Percentiles rank a stretch among this genome's conserved stretches.
Evolutionary conservation across 1,140 invertebrate genomes (phyloP).

Genomic region (Rhyzopertha dominica): DNA sequence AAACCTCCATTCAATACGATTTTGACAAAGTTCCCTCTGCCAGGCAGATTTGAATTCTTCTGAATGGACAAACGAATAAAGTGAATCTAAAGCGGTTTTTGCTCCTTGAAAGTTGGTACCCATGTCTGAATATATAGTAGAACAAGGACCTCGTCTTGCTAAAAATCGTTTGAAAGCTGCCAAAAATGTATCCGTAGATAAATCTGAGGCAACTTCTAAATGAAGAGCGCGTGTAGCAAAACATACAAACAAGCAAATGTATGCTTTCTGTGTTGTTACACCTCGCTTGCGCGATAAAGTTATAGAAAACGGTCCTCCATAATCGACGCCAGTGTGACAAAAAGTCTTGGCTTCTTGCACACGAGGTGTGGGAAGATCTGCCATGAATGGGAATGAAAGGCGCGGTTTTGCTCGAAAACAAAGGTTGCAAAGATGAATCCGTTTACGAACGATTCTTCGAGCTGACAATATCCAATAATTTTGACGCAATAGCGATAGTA

Average conservation of each 20-base stretch:
- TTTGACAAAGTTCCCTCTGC: too few species aligned
- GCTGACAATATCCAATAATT: constrained; percentile 1
- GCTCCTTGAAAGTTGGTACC: too few species aligned
- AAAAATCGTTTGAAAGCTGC: constrained; percentile 1
- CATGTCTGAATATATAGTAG: too few species aligned
- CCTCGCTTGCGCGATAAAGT: constrained; percentile 1
- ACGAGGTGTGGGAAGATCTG: constrained; percentile 9
- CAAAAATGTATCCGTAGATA: background rate
- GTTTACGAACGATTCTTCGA: constrained; percentile 1
- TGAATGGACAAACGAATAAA: too few species aligned
- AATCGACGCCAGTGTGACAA: background rate
- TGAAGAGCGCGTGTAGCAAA: background rate
- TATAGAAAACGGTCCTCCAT: background rate
- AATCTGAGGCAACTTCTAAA: too few species aligned
- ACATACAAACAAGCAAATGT: background rate
- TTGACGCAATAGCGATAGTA: background rate
- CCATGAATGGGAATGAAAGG: constrained; percentile 13
- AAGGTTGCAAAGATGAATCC: constrained; percentile 11
- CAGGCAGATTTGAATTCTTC: too few species aligned
- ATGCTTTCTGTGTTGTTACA: too few species aligned
- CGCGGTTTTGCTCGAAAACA: constrained; percentile 12
- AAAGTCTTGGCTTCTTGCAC: background rate
- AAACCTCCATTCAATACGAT: too few species aligned
- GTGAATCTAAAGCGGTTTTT: too few species aligned
- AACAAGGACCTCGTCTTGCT: background rate